Base-by-base conservation (phyloP, 1,140 invertebrate species). In the Drosophila mauritiana region DNA sequence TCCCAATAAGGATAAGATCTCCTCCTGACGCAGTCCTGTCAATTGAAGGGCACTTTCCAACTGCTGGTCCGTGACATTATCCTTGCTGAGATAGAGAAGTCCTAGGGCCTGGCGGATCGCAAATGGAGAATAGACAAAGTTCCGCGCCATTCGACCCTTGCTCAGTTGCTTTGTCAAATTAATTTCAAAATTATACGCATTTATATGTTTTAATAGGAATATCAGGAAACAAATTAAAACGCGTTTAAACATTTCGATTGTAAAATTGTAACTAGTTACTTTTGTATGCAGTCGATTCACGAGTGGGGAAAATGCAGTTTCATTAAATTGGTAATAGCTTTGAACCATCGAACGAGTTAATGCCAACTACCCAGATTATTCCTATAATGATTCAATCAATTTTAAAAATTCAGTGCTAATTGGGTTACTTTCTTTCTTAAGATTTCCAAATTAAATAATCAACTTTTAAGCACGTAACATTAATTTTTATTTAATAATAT, bases 81-180 rank as follows among this genome's bases (percentile, higher is more conserved):
- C 45, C 45, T 34, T 67, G 12, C 27, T 36, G 8, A 64, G 4
- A 12, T 51, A 67, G 7, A 67, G 36, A 13, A 51, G 17, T 0
- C 45, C 13, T 1, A 67, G 43, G 0, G 58, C 4, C 36, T 64
- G 58, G 20, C 10, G 11, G 4, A 64, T 8, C 0, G 25, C 17
- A 25, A 42, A 42, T 0, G 63, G 63, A 3, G 63, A 49, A 11
- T 64, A 12, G 45, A 36, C 25, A 31, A 37, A 67, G 25, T 64
- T 64, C 0, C 6, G 0, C 3, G 45, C 4, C 25, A 40, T 17
- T 0, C 4, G 27, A 4, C 8, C 17, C 4, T 3, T 22, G 7
- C 20, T 67, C 2, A 67, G 43, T 3, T 36, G 27, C 20, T 7
- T 22, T 7, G 58, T n/a, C 6, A 62, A 12, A 1, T 62, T 37